phyloP scores from a whole-genome alignment of 1,140 invertebrate genomes.

The Drosophila dunni region DNA sequence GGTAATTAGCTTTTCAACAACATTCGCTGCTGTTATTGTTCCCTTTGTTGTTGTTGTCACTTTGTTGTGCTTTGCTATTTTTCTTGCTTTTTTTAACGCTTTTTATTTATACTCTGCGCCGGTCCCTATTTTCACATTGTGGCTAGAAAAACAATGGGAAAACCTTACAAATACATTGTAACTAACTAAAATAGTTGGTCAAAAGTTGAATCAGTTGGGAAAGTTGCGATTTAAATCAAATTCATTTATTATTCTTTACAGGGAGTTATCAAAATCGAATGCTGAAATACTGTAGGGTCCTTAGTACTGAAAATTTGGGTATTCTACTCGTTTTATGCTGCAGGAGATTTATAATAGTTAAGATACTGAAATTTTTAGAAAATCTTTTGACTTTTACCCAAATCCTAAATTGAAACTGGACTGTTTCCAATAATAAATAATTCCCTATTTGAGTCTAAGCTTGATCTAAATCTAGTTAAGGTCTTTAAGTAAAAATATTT shows the following conservation, averaged over 20 bases:
- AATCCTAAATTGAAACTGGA: too few species aligned
- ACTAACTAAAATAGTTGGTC: conserved; percentile 9
- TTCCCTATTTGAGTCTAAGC: too few species aligned
- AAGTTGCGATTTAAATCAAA: conserved; percentile 8
- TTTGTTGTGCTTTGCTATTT: conserved; percentile 22
- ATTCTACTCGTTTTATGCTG: too few species aligned
- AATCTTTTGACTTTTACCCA: too few species aligned
- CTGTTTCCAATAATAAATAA: too few species aligned
- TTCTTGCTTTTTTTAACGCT: not conserved
- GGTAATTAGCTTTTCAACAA: conserved; percentile 79
- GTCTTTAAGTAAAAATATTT: too few species aligned
- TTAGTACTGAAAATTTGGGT: not conserved
- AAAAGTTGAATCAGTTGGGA: conserved; percentile 3
- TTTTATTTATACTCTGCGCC: conserved; percentile 9
- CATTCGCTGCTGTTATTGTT: conserved; percentile 24
- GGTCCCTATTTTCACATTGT: not conserved
- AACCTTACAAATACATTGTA: conserved; percentile 33
- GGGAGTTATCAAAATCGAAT: not conserved
- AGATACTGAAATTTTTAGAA: too few species aligned
- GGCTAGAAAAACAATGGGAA: conserved; percentile 30
- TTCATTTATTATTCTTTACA: not conserved
- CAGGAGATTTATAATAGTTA: too few species aligned
- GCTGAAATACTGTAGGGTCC: not conserved
- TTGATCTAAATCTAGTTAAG: too few species aligned
- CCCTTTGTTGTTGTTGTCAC: not conserved